Evolutionary conservation across 2,113 vertebrate genomes (phyloP).

Genomic region (Coregonus clupeaformis): DNA sequence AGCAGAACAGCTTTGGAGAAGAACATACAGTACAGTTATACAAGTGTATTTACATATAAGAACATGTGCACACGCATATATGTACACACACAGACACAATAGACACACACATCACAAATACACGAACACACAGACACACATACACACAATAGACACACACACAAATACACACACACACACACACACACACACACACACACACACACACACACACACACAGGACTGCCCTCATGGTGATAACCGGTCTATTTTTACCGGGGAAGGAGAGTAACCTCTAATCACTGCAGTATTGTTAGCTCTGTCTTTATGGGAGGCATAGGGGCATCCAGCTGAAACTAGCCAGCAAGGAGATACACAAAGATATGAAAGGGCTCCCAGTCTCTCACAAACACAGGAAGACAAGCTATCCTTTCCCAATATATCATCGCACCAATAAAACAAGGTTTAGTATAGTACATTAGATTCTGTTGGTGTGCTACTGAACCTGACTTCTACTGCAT

Average conservation of each 20-base stretch:
- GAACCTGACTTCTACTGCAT: no score
- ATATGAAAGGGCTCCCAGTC: neutral
- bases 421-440: neutral
- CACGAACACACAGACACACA: neutral
- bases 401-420: neutral
- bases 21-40: neutral
- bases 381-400: neutral
- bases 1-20: slow-evolving; percentile 11
- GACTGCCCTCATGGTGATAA: slow-evolving; percentile 33
- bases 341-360: neutral
- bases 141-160: no score
- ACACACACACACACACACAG: neutral
- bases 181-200: neutral
- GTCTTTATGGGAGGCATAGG: slow-evolving; percentile 23
- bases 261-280: slow-evolving; percentile 39
- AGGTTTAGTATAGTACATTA: no score
- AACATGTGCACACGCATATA: neutral
- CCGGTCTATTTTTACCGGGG: slow-evolving; percentile 41
- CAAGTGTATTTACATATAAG: no score
- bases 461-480: no score
- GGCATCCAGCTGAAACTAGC: slow-evolving; percentile 1
- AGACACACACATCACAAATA: neutral
- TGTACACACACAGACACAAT: neutral
- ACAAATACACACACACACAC: neutral
- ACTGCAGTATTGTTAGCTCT: slow-evolving; percentile 37